A percentile compares a stretch with the other conserved stretches of the same genome.
Conservation (phyloP, 1,140 invertebrate species). For the Philaenus spumarius region DNA sequence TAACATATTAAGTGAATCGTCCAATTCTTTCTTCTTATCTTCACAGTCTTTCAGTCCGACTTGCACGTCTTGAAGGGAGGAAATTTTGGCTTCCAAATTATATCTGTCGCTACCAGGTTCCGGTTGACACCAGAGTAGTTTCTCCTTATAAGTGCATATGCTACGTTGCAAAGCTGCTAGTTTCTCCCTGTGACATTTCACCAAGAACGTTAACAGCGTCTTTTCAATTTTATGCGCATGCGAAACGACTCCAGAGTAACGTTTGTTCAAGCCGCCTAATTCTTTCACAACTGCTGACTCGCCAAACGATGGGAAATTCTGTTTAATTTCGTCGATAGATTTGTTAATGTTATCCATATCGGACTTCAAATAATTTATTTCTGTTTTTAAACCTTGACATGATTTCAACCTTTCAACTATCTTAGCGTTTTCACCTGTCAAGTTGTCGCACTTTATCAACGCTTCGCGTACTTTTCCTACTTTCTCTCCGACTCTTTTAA, state of each 20-base stretch:
- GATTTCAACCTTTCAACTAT: constrained; percentile 70
- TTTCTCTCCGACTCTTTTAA: constrained; percentile 60
- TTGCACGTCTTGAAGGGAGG: constrained; percentile 70
- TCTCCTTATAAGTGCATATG: constrained; percentile 73
- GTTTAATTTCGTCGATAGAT: constrained; percentile 61
- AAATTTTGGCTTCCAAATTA: constrained; percentile 86
- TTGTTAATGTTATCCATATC: constrained; percentile 60
- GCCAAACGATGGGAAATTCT: constrained; percentile 69
- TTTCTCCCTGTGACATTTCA: constrained; percentile 83
- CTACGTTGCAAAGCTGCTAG: constrained; percentile 71
- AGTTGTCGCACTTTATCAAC: constrained; percentile 84
- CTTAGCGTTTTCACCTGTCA: constrained; percentile 78
- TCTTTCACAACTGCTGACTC: constrained; percentile 69
- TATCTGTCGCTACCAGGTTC: constrained; percentile 83
- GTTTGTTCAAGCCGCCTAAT: constrained; percentile 65
- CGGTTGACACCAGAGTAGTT: constrained; percentile 85
- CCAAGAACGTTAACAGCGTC: constrained; percentile 71
- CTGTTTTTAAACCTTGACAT: constrained; percentile 59
- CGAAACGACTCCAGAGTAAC: constrained; percentile 61
- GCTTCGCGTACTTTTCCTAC: constrained; percentile 74
- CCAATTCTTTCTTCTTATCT: constrained; percentile 54
- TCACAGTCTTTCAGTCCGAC: constrained; percentile 62
- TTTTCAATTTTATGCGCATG: constrained; percentile 76
- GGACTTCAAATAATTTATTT: constrained; percentile 51
- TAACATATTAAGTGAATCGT: constrained; percentile 58